Evolutionary conservation across 2,888 invertebrate species (phyloP), one percentile per base, ranked within the genome.

Genomic region (Bellardia bayeri): DNA sequence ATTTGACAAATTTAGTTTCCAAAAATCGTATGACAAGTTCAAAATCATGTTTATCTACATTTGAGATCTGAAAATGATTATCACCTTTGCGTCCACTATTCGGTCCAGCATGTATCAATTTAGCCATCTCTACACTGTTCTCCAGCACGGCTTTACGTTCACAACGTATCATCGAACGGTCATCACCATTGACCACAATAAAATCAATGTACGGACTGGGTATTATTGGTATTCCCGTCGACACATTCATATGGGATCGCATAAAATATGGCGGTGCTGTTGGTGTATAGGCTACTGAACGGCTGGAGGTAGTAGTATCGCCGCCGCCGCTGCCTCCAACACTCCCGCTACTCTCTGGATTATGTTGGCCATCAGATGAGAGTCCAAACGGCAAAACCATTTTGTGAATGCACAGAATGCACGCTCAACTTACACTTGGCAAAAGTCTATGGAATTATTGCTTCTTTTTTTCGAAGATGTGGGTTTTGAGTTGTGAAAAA

Each of bases 331-430:
- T 58, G 8, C 40, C 61, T 30, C 33, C 45, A 45, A n/a, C 61
- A 63, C 30, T 64, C 0, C 42, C 66, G 7, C 63, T 80, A 58
- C 45, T 90, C 81, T 90, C 92, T 66, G 91, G 91, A 42, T 91
- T 90, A 85, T 93, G 90, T 83, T 92, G 92, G 80, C 92, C 93
- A 88, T 93, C 93, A 54, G 93, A 91, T 54, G 91, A 91, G 63
- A 93, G 90, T 86, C 92, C 93, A 87, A 94, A 93, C 56, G 94
- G 94, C 84, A 93, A 88, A 75, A 94, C 94, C 94, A 94, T 94
- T 89, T 79, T 87, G 87, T 45, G 63, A 88, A 88, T 88, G 80
- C 89, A 85, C 89, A 68, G n/a, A 33, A 33, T 78, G 58, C 14
- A 71, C 71, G 51, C 30, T 71, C 30, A 69, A 68, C 40, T 69